Evolutionary conservation across 2,888 invertebrate genomes (phyloP), one percentile per base, ranked within the genome.

Genomic region (Agonopterix subpropinquella): DNA sequence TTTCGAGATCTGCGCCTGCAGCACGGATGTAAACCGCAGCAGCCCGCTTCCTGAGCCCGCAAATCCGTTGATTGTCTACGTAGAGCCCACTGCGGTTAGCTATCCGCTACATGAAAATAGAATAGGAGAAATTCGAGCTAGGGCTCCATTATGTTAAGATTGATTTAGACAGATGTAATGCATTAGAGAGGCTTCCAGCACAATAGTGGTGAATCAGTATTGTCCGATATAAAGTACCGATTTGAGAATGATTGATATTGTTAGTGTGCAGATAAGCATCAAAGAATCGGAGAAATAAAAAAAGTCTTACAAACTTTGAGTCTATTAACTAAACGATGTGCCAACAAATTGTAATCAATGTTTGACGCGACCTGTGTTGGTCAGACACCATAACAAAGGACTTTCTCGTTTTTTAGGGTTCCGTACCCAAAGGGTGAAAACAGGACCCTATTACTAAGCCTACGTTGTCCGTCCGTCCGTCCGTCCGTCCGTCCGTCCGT

Each of bases 1-100:
- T 84, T 84, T 86, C 86, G 67, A 76, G 80, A 76, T 75, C 73
- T 61, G 62, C 62, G 69, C 67, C 72, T 68, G 66, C 52, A 71
- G 73, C 69, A 64, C 72, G 77, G 75, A 79, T 77, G 70, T 69
- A 67, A 77, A 78, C 80, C 81, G 71, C 82, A 82, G 42, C 39
- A 67, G 64, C 11, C 66, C 64, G 67, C 72, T 77, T 70, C 74
- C 71, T 73, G 67, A 58, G 65, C 49, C 41, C 45, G 45, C 45
- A 15, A n/a, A n/a, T 5, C n/a, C 2, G 15, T 15, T 62, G 63
- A 71, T 68, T 78, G 69, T 70, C 65, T 28, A 28, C 28, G 28
- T 28, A 5, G 28, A 28, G 4, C 39, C 11, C 11, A 41, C 53
- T 57, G 58, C 57, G 62, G 61, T 59, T 54, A 59, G 57, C 48